Evolutionary conservation across 2,113 vertebrate species (phyloP).

Genomic region (Rallus limicola): DNA sequence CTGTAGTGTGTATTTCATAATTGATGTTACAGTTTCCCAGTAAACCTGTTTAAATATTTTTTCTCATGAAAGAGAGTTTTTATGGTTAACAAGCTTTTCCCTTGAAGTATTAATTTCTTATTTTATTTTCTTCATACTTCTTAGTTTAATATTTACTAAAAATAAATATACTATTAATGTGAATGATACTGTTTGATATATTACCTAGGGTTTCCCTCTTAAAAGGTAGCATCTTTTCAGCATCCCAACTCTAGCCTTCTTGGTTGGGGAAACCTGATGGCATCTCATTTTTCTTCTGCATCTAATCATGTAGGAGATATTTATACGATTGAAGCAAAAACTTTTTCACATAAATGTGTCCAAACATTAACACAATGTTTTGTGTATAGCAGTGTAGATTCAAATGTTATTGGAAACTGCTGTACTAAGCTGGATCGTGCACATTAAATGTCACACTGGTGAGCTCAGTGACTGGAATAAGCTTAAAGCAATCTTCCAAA

Average conservation of each 20-base stretch:
- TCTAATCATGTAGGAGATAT: not conserved
- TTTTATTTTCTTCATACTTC: not conserved
- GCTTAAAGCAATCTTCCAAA: not conserved
- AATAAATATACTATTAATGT: not conserved
- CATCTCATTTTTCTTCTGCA: not conserved
- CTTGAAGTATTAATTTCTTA: not conserved
- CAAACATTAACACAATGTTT: not conserved
- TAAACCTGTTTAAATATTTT: not conserved
- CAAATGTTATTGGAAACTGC: not conserved
- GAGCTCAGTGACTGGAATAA: not conserved
- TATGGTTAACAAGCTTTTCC: not conserved
- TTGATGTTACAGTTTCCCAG: not conserved
- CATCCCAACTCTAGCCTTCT: not conserved
- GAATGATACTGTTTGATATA: not conserved
- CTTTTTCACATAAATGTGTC: not conserved
- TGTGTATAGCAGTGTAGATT: not conserved
- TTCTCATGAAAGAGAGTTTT: accelerated
- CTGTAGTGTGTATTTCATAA: not conserved
- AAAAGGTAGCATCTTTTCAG: not conserved
- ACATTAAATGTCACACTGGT: not conserved
- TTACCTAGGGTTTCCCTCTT: not conserved
- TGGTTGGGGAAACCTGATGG: not conserved
- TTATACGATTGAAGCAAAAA: not conserved
- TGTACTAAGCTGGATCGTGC: not conserved
- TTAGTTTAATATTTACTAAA: not conserved